Percentiles rank a stretch among this genome's conserved stretches.
Evolutionary conservation across 1,140 invertebrate species (phyloP).

Genomic region (Lucilia sericata): DNA sequence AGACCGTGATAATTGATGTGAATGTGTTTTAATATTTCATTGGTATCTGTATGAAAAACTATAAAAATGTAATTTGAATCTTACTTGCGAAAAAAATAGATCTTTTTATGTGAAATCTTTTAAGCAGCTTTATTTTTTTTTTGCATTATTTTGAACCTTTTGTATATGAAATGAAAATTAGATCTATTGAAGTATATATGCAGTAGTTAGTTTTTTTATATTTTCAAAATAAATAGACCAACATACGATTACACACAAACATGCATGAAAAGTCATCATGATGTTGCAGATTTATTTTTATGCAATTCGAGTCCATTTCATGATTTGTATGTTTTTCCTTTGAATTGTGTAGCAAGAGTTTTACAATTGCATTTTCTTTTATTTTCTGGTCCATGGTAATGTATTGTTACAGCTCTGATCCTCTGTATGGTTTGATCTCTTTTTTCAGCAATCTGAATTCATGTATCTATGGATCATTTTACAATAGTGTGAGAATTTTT

Average conservation of each 20-base stretch:
- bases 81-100: not conserved
- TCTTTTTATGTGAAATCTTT: not conserved
- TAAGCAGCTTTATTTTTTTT: slow-evolving; percentile 10
- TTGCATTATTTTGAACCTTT: not conserved
- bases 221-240: not conserved
- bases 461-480: not conserved
- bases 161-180: not conserved
- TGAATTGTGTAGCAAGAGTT: not conserved
- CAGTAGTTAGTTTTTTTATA: not conserved
- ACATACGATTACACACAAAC: not conserved
- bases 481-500: slow-evolving; percentile 10
- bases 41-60: not conserved
- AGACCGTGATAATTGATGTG: not conserved
- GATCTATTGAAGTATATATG: not conserved
- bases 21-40: not conserved
- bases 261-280: not conserved
- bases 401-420: slow-evolving; percentile 10
- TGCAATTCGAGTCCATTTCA: not conserved
- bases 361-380: not conserved
- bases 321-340: not conserved
- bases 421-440: not conserved
- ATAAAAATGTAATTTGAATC: not conserved
- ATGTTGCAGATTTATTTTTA: slow-evolving; percentile 23
- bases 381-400: not conserved
- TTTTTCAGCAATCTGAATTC: too few species aligned